These are phyloP conservation scores for Nyctibius bracteatus DNA, from an alignment of 2,113 vertebrate species.

Conservation along the genomic window DNA sequence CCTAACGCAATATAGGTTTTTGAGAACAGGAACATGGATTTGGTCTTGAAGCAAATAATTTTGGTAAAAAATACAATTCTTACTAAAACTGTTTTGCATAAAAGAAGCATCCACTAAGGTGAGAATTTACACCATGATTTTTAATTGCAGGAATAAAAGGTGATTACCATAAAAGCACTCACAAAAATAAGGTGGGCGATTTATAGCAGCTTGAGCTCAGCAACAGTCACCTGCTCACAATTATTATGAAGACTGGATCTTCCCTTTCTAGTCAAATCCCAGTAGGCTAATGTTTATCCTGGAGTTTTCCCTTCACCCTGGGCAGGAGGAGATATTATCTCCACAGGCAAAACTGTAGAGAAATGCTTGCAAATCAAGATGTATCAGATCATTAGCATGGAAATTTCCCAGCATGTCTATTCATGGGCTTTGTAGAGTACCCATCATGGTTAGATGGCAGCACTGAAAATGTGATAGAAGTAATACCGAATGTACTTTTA, in stretches of 20 bases:
- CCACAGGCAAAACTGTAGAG: not conserved
- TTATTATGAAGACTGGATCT: not conserved
- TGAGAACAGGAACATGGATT: not conserved
- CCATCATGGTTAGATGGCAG: not conserved
- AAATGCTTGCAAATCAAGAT: not conserved
- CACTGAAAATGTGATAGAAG: not conserved
- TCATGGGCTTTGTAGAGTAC: not conserved
- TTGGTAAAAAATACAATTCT: not conserved
- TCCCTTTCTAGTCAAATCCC: not conserved
- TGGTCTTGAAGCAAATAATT: not conserved
- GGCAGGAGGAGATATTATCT: not conserved
- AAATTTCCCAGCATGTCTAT: not conserved
- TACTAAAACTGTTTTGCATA: not conserved
- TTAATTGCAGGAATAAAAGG: not conserved
- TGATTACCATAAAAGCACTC: not conserved
- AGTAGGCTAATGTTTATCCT: not conserved
- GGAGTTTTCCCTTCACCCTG: not conserved
- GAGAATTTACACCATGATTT: not conserved
- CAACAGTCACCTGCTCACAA: not conserved
- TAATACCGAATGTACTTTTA: not conserved
- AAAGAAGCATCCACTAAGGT: not conserved
- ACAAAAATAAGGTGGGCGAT: not conserved
- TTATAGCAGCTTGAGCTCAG: not conserved
- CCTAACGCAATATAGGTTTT: not conserved
- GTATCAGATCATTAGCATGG: not conserved